Conservation (phyloP, 2,888 invertebrate genomes). For the Isoperla grammatica region DNA sequence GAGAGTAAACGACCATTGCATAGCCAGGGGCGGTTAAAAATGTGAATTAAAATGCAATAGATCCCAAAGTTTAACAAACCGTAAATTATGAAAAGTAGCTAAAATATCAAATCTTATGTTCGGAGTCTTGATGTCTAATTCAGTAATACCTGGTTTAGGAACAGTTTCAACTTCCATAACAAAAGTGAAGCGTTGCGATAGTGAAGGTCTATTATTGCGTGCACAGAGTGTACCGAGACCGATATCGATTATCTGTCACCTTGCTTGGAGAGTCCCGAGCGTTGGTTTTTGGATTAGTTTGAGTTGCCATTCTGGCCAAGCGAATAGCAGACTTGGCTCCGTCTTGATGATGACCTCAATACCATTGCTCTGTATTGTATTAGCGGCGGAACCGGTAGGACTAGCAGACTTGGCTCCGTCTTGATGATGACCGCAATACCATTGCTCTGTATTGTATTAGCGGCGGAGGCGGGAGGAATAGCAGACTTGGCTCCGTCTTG, state of each 20-base stretch:
- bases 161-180: no score
- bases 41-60: no score
- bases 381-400: not conserved
- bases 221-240: constrained; percentile 10
- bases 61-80: no score
- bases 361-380: constrained; percentile 7
- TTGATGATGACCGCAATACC: constrained; percentile 7
- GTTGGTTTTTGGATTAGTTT: constrained; percentile 15
- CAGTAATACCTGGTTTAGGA: no score
- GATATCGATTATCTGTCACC: constrained; percentile 17
- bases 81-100: no score
- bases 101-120: no score
- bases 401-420: not conserved
- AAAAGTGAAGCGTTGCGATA: no score
- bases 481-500: not conserved
- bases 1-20: no score
- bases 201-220: constrained; percentile 10
- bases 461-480: not conserved
- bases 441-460: constrained; percentile 10
- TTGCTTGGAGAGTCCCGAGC: constrained; percentile 13
- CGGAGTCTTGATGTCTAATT: no score
- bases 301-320: constrained; percentile 16
- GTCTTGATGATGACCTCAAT: constrained; percentile 7
- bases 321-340: not conserved
- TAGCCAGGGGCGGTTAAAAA: no score